A percentile compares a stretch with the other conserved stretches of the same genome.
phyloP scores from a whole-genome alignment of 1,140 invertebrate genomes.

The Gyrodactylus salaris region DNA sequence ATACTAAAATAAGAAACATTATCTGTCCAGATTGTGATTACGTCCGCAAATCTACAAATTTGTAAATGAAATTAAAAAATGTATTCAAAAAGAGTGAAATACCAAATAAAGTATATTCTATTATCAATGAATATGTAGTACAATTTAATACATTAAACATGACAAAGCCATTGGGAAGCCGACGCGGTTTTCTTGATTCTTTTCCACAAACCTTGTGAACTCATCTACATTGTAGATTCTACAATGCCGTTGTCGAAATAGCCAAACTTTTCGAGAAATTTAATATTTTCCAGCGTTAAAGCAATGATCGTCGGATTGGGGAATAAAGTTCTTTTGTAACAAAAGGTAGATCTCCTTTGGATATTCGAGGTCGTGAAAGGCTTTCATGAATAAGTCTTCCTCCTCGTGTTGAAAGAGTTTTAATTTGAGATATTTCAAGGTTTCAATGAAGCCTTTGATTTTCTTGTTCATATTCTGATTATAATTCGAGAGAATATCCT shows the following conservation, averaged over 20 bases:
- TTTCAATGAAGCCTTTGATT: not conserved
- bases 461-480: not conserved
- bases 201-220: too few species aligned
- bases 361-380: not conserved
- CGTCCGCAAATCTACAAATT: too few species aligned
- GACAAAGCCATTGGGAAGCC: conserved; percentile 1
- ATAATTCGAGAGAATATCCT: not conserved
- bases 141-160: conserved; percentile 1
- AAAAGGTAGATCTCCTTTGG: not conserved
- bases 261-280: not conserved
- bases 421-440: not conserved
- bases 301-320: not conserved
- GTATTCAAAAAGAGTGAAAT: too few species aligned
- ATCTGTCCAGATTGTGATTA: too few species aligned
- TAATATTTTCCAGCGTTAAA: not conserved
- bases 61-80: too few species aligned
- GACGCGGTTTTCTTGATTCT: conserved; percentile 9
- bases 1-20: too few species aligned
- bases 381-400: not conserved
- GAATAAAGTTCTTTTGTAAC: not conserved
- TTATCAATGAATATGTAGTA: not conserved
- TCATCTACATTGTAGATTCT: too few species aligned
- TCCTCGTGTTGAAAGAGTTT: not conserved
- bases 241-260: not conserved
- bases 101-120: not conserved